A percentile compares a stretch with the other conserved stretches of the same genome.
phyloP scores from a whole-genome alignment of 1,140 invertebrate species.

The Sitobion miscanthi region DNA sequence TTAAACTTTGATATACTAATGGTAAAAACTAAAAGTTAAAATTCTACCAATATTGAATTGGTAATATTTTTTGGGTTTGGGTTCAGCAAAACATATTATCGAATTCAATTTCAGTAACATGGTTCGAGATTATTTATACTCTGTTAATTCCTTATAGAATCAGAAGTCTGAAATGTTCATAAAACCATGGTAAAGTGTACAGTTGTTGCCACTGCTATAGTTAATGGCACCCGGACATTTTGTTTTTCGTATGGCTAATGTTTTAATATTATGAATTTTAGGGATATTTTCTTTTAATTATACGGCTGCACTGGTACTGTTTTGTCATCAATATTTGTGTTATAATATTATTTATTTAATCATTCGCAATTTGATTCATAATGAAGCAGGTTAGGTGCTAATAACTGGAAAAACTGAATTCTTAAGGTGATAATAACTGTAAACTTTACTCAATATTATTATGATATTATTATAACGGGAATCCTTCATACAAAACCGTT shows the following conservation, averaged over 20 bases:
- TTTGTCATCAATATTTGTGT: too few species aligned
- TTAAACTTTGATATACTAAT: constrained; percentile 19
- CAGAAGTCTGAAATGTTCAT: neutral
- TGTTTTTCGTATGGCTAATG: too few species aligned
- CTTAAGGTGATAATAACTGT: too few species aligned
- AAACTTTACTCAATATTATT: neutral
- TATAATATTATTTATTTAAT: too few species aligned
- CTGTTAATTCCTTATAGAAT: neutral
- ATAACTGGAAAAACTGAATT: too few species aligned
- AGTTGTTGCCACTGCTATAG: too few species aligned
- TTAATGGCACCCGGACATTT: too few species aligned
- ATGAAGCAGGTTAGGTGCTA: too few species aligned
- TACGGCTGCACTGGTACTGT: too few species aligned
- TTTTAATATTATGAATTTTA: too few species aligned
- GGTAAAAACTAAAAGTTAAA: neutral
- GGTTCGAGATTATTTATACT: neutral
- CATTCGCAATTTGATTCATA: too few species aligned
- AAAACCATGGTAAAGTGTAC: neutral
- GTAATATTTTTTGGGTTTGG: neutral
- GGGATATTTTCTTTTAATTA: too few species aligned
- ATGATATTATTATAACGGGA: neutral
- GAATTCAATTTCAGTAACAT: neutral
- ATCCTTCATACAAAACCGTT: neutral
- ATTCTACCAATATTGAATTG: neutral
- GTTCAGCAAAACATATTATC: neutral